Base-by-base conservation (phyloP, 2,797 vertebrate species). In the Argyrosomus regius region DNA sequence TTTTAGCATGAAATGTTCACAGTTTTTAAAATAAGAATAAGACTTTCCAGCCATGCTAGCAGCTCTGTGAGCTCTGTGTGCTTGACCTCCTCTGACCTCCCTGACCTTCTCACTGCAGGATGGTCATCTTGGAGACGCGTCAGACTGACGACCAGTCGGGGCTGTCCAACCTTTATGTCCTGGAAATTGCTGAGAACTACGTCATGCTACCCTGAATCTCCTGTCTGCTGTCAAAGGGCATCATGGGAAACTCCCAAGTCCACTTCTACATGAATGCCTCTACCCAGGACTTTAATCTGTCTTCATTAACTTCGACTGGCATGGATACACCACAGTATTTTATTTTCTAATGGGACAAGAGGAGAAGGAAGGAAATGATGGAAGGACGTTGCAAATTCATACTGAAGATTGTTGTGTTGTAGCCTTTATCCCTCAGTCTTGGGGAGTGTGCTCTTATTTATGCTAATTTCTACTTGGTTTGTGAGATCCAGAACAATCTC, bases 151-250 rank as follows among this genome's bases (percentile, higher is more conserved):
- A 97, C 48, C 95, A 94, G 13, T 89, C 85, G 0, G 96, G 95
- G 7, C 75, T 95, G 67, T 96, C 96, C 88, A 97, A 96, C 88
- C 94, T 98, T 67, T 97, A 97, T 52, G 83, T 97, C 80, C 94
- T 97, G 88, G 96, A 97, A 87, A 89, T 93, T 0, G 94, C 92
- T 6, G 94, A 95, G 88, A 93, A 91, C 75, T 89, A 92, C 12
- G 78, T 93, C 56, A 78, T 92, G 64, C 73, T 95, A 39, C 73
- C 91, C 39, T 96, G 87, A 96, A 35, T 8, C 41, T 41, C 24
- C 28, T 11, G 46, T 12, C 43, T 56, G 59, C 61, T 14, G 45
- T 20, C 46, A 24, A 2, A 46, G 16, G 59, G 76, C 80, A 26
- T 59, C 81, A 72, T 83, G 91, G 91, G 87, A 79, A 18, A 71